phyloP scores from a whole-genome alignment of 2,113 vertebrate genomes.

The Pterocles orientalis region DNA sequence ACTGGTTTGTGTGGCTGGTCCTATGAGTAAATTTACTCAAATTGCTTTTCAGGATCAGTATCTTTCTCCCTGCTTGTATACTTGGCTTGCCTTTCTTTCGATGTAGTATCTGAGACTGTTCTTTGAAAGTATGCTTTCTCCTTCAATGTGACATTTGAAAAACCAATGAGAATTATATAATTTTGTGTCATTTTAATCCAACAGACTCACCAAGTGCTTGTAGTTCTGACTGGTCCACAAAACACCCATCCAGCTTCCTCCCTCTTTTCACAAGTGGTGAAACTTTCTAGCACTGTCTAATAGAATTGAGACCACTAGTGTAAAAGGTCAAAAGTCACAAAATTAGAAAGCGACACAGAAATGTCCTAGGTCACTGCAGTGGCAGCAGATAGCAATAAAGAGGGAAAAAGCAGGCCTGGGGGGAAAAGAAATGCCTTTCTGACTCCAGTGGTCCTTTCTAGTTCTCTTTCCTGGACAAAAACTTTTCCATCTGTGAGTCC shows the following conservation, averaged over 20 bases:
- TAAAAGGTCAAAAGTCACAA: background rate
- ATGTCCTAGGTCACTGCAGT: background rate
- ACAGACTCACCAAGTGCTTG: background rate
- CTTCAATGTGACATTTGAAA: background rate
- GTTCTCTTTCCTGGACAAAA: background rate
- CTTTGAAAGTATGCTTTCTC: background rate
- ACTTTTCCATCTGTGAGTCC: background rate
- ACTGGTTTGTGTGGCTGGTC: background rate
- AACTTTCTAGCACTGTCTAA: background rate
- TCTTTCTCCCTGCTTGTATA: background rate
- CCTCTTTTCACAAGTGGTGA: background rate
- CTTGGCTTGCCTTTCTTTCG: background rate
- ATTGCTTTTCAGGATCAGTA: background rate
- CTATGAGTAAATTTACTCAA: background rate
- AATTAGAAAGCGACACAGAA: background rate
- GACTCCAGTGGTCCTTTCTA: background rate
- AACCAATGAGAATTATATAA: background rate
- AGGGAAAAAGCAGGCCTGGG: background rate
- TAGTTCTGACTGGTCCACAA: background rate
- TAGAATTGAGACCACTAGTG: background rate
- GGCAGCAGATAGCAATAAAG: background rate
- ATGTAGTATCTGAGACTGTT: background rate
- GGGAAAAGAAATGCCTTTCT: background rate
- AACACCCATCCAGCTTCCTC: background rate
- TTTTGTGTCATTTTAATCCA: background rate